Conservation (phyloP, 2,797 vertebrate genomes). For the Dryobates pubescens region DNA sequence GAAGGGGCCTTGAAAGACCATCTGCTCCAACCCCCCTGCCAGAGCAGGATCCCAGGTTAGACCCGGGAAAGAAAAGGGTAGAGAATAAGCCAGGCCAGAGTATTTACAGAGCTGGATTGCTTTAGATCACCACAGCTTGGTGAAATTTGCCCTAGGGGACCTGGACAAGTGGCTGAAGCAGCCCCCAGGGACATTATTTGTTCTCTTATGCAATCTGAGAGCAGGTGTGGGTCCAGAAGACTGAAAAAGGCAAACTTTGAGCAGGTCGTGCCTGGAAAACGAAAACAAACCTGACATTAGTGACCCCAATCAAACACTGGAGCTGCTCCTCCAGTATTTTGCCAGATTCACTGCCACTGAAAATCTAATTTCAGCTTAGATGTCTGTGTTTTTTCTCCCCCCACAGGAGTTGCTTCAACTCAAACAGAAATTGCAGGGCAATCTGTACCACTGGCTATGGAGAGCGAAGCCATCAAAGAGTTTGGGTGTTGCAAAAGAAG, state of each 20-base stretch:
- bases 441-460: not conserved
- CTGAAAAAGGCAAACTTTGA: slow-evolving; percentile 15
- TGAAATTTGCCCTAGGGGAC: not conserved
- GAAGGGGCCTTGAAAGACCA: no score
- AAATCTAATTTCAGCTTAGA: not conserved
- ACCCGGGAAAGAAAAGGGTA: not conserved
- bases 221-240: not conserved
- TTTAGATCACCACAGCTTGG: slow-evolving; percentile 2
- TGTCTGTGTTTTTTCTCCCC: not conserved
- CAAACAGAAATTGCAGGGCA: not conserved
- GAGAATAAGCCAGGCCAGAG: not conserved
- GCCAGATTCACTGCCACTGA: not conserved
- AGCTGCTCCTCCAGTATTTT: not conserved
- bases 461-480: not conserved
- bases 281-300: not conserved
- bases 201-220: not conserved
- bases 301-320: not conserved
- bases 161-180: not conserved
- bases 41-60: not conserved
- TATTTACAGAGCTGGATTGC: not conserved
- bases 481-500: not conserved
- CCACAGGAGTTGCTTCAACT: not conserved
- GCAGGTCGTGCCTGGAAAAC: not conserved
- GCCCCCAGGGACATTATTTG: not conserved
- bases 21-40: no score